Conservation (phyloP, 2,797 vertebrate genomes). For the Ceyx erithaca region DNA sequence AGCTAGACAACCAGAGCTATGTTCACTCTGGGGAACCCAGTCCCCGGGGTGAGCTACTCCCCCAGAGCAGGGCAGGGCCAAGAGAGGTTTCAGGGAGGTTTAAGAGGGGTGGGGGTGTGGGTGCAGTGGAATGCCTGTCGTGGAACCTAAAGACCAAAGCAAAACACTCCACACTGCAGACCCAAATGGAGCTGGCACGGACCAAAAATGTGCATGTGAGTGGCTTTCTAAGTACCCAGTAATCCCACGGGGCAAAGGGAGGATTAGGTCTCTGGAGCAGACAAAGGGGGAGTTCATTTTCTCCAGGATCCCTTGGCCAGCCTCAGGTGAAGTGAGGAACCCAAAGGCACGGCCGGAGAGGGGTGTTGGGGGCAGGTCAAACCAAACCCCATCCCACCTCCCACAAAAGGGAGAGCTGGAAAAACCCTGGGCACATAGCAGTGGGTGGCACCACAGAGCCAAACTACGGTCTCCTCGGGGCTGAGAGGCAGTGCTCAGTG, state of each 20-base stretch:
- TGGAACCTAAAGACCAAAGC: conserved; percentile 57
- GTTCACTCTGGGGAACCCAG: neutral
- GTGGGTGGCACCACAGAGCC: neutral
- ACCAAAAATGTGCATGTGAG: conserved; percentile 77
- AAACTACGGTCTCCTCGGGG: neutral
- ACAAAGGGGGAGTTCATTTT: conserved; percentile 74
- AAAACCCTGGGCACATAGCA: neutral
- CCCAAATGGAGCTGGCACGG: conserved; percentile 64
- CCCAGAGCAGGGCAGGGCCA: neutral
- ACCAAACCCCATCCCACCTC: neutral
- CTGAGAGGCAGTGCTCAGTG: neutral
- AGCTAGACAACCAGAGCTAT: neutral
- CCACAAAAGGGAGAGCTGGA: neutral
- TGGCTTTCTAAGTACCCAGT: conserved; percentile 76
- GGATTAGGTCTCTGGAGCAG: conserved; percentile 73
- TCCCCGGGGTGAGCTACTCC: neutral
- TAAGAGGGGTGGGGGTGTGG: conserved; percentile 20
- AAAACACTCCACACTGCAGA: conserved; percentile 49
- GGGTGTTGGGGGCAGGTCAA: conserved; percentile 27
- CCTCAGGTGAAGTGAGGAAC: conserved; percentile 58
- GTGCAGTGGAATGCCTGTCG: conserved; percentile 59
- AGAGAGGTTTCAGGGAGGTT: neutral
- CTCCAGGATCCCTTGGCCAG: conserved; percentile 62
- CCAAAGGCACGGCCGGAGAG: accelerated
- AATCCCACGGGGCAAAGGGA: conserved; percentile 77